Base-by-base conservation (phyloP, 1,140 invertebrate genomes). In the Drosophila aff. region DNA sequence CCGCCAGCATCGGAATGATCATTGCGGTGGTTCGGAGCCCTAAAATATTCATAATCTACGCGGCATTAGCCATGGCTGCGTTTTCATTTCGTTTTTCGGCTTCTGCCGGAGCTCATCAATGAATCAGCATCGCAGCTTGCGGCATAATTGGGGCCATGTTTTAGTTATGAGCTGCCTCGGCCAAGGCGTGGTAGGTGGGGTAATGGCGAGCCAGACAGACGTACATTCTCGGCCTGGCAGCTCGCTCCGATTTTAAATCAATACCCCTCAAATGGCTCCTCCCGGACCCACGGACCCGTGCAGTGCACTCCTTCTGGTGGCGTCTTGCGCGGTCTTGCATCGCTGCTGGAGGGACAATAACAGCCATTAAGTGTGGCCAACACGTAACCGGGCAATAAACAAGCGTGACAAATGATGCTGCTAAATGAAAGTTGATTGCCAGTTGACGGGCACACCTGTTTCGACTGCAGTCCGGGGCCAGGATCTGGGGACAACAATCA, bases 341-440 rank as follows among this genome's bases (percentile, higher is more conserved):
- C 21, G 31, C 38, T 38, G 61, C 49, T 16, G 28, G 10, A 55
- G 61, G 47, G 74, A 89, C 85, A 89, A 89, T 89, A 89, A 84
- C 85, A 91, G 72, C 71, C 76, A 89, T 90, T 90, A 90, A 90
- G 85, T 79, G 65, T 77, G 84, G 65, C 81, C 84, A 90, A 73
- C 84, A 89, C 84, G 85, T 89, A 89, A 85, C 85, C 61, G 85
- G 85, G 85, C 86, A 89, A 89, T 89, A 89, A 89, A 89, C 85
- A 89, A 89, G 79, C 79, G 85, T 85, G 85, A 89, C 85, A 89
- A 89, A 89, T 89, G 85, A 89, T 85, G 85, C 85, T 90, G 86
- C 85, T 90, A 89, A 89, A 89, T 90, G 85, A 85, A 90, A 90
- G 81, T 89, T 89, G 85, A 89, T 89, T 89, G 85, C 85, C 84